Percentiles rank a stretch among this genome's conserved stretches.
Conservation (phyloP, 2,797 vertebrate genomes). For the Arnoldichthys spilopterus region DNA sequence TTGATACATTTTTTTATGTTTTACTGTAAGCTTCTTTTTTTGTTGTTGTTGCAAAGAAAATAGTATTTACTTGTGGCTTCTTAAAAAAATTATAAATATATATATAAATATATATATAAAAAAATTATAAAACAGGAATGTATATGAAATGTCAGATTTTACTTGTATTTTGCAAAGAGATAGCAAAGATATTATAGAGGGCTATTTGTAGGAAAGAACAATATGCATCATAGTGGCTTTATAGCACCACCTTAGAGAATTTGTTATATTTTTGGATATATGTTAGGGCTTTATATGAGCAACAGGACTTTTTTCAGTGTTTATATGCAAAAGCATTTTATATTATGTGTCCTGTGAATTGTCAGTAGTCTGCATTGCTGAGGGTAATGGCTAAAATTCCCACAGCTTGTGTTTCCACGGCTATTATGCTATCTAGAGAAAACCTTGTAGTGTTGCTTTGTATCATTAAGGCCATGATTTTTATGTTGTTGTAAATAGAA, state of each 20-base stretch:
- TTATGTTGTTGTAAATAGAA: constrained; percentile 92
- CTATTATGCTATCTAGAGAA: constrained; percentile 78
- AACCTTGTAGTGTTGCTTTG: constrained; percentile 87
- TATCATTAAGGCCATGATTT: constrained; percentile 88
- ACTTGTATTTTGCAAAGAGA: constrained; percentile 95
- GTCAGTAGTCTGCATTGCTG: constrained; percentile 84
- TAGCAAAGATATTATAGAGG: constrained; percentile 91
- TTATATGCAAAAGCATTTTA: constrained; percentile 95
- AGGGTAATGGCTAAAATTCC: constrained; percentile 75
- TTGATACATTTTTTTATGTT: constrained; percentile 86
- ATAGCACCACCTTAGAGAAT: constrained; percentile 81
- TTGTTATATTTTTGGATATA: constrained; percentile 93
- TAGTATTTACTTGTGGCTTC: constrained; percentile 93
- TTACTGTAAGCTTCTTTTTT: constrained; percentile 87
- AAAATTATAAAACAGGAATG: constrained; percentile 93
- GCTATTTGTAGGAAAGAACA: constrained; percentile 90
- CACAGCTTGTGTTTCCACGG: constrained; percentile 69
- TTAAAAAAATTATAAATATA: constrained; percentile 82
- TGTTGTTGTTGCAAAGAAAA: constrained; percentile 85
- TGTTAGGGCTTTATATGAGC: constrained; percentile 91
- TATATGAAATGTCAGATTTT: constrained; percentile 94
- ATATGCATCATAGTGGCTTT: constrained; percentile 88
- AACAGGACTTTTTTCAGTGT: constrained; percentile 92
- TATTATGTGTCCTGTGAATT: constrained; percentile 86
- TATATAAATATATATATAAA: constrained; percentile 57